Percentiles rank a stretch among this genome's conserved stretches.
phyloP scores from a whole-genome alignment of 1,140 invertebrate species.

The Euwallacea fornicatus region DNA sequence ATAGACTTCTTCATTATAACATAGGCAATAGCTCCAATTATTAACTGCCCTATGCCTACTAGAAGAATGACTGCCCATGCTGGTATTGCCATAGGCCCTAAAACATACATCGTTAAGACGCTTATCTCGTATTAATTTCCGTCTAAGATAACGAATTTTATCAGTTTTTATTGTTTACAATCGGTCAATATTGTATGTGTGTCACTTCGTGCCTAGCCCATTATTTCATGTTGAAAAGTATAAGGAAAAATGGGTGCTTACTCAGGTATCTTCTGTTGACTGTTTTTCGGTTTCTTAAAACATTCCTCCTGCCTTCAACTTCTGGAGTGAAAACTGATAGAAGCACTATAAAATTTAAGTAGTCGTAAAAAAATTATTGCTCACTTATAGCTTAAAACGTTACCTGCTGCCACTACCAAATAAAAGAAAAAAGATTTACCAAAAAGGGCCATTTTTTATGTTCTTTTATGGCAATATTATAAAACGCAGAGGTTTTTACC shows the following conservation, averaged over 20 bases:
- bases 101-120: conserved; percentile 43
- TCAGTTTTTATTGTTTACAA: too few relatives aligned
- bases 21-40: conserved; percentile 67
- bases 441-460: conserved; percentile 16
- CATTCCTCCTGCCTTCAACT: conserved; percentile 72
- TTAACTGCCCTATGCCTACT: conserved; percentile 65
- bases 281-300: conserved; percentile 52
- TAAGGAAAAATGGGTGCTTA: conserved; percentile 57
- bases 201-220: too few relatives aligned
- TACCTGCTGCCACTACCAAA: conserved; percentile 27
- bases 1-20: conserved; percentile 68
- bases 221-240: too few relatives aligned
- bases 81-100: conserved; percentile 67
- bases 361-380: background rate
- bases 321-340: conserved; percentile 66
- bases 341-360: conserved; percentile 57
- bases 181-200: too few relatives aligned
- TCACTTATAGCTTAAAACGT: background rate
- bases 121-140: background rate
- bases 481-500: too few relatives aligned
- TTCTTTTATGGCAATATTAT: too few relatives aligned
- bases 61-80: conserved; percentile 72
- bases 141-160: too few relatives aligned
- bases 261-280: conserved; percentile 73
- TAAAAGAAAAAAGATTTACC: conserved; percentile 16